Evolutionary conservation across 2,113 vertebrate genomes (phyloP).

Genomic region (Eretmochelys imbricata): DNA sequence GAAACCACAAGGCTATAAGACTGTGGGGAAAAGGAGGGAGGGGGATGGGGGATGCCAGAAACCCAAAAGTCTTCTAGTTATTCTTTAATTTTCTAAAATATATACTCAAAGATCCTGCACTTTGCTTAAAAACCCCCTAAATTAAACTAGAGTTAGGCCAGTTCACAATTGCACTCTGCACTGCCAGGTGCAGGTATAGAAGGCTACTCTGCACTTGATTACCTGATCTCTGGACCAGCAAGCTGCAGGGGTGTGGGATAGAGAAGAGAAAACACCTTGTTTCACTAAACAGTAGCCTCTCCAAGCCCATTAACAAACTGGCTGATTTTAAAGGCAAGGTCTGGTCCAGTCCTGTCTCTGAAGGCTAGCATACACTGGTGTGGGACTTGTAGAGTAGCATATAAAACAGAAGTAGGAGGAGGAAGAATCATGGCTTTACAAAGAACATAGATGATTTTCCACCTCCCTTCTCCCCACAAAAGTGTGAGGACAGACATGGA

Average conservation of each 20-base stretch:
- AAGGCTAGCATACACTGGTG: neutral
- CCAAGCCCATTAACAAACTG: neutral
- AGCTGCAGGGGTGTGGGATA: neutral
- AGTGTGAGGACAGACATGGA: neutral
- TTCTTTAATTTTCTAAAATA: neutral
- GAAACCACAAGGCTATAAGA: neutral
- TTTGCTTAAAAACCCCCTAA: neutral
- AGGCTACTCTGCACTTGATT: neutral
- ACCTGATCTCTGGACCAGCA: neutral
- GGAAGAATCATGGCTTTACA: neutral
- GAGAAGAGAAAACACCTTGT: neutral
- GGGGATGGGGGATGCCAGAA: neutral
- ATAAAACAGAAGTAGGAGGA: neutral
- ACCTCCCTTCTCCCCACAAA: neutral
- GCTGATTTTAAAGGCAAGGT: neutral
- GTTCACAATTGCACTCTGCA: neutral
- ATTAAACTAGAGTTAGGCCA: neutral
- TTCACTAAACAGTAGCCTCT: neutral
- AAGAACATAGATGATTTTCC: neutral
- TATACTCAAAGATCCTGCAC: neutral
- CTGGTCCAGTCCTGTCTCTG: neutral
- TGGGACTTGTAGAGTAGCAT: neutral
- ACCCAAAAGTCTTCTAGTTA: neutral
- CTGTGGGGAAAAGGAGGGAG: neutral
- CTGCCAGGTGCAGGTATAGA: neutral